Conservation (phyloP, 2,888 invertebrate genomes). For the Aromia moschata region DNA sequence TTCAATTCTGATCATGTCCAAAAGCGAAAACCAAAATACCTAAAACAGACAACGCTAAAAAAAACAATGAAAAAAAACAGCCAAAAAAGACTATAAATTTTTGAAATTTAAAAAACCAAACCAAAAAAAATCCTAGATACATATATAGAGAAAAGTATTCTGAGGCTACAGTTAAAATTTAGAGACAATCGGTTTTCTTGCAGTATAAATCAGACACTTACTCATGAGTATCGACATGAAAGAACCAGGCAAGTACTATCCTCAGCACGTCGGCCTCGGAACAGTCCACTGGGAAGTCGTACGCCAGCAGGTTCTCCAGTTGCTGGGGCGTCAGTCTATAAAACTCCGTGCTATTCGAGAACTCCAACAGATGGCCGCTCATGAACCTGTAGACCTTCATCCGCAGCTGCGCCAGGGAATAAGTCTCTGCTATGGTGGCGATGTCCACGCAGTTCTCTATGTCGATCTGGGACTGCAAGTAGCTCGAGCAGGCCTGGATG, state of each 20-base stretch:
- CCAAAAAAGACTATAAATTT: no score
- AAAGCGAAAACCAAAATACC: no score
- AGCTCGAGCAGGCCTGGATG: slow-evolving; percentile 73
- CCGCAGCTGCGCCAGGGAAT: slow-evolving; percentile 69
- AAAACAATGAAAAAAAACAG: no score
- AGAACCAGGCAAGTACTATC: slow-evolving; percentile 70
- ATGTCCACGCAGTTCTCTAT: slow-evolving; percentile 78
- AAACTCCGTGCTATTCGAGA: slow-evolving; percentile 70
- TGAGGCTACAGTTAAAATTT: no score
- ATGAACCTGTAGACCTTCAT: slow-evolving; percentile 73
- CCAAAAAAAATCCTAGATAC: no score
- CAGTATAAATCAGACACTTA: no score
- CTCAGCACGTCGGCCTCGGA: slow-evolving; percentile 69
- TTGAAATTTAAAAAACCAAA: no score
- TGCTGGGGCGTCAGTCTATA: slow-evolving; percentile 69
- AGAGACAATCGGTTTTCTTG: no score
- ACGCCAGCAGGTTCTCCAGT: slow-evolving; percentile 69
- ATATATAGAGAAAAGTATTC: no score
- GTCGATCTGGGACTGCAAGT: slow-evolving; percentile 72
- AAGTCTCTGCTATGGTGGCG: slow-evolving; percentile 74
- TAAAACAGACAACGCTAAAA: no score
- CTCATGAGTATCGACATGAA: slow-evolving; percentile 60
- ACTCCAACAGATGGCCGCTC: slow-evolving; percentile 70
- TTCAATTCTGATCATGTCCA: no score
- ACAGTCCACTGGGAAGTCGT: slow-evolving; percentile 76